A percentile compares a stretch with the other conserved stretches of the same genome.
Conservation (phyloP, 2,888 invertebrate species). For the Lepidocyrtoides sp. region DNA sequence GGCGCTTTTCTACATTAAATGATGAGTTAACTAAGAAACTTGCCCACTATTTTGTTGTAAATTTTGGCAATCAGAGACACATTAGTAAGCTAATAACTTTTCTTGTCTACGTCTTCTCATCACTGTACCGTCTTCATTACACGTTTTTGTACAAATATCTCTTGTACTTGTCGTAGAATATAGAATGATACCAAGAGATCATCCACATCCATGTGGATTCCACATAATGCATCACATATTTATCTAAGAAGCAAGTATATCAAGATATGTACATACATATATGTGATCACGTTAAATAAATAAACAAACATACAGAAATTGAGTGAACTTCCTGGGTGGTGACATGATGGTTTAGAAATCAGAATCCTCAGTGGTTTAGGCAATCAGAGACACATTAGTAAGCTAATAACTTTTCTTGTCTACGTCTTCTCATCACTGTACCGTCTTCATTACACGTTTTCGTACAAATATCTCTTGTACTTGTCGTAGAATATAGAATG, state of each 20-base stretch:
- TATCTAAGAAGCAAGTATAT: neutral
- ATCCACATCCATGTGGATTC: too few species aligned
- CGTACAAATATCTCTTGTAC: too few species aligned
- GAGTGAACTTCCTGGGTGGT: conserved; percentile 67
- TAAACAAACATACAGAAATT: neutral
- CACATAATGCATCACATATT: neutral
- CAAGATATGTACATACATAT: conserved; percentile 6
- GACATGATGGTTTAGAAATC: conserved; percentile 70
- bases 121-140: neutral
- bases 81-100: conserved; percentile 58
- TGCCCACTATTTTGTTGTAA: conserved; percentile 65
- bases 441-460: neutral
- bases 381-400: conserved; percentile 60
- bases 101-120: neutral
- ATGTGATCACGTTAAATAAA: conserved; percentile 14
- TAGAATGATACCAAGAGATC: too few species aligned
- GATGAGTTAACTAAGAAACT: conserved; percentile 12
- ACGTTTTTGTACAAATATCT: neutral
- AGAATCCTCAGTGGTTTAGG: conserved; percentile 47
- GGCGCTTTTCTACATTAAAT: conserved; percentile 9
- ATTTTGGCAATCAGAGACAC: conserved; percentile 63
- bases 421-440: neutral
- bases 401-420: conserved; percentile 32
- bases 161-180: too few species aligned
- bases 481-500: too few species aligned